Conservation (phyloP, 2,888 invertebrate genomes). For the Mesodorylaimus sp. region DNA sequence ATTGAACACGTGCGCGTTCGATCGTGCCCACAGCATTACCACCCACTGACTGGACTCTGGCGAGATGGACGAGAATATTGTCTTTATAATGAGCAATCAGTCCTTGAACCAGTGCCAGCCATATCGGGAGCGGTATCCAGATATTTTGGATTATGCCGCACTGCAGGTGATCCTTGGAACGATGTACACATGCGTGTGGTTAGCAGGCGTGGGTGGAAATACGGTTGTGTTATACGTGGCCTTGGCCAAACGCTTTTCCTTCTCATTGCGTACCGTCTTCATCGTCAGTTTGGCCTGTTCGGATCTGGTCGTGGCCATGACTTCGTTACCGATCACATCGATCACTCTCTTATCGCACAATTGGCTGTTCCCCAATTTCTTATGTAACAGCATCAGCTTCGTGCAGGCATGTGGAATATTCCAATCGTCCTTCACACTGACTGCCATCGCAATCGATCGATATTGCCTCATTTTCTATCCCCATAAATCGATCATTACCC, state of each 20-base stretch:
- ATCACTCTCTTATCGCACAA: constrained; percentile 22
- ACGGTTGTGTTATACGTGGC: constrained; percentile 15
- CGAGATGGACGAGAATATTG: too few relatives aligned
- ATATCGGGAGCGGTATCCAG: too few relatives aligned
- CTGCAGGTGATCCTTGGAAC: constrained; percentile 18
- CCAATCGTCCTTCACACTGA: constrained; percentile 25
- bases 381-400: constrained; percentile 25
- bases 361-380: constrained; percentile 23
- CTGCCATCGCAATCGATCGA: constrained; percentile 26
- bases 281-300: constrained; percentile 15
- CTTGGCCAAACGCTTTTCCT: constrained; percentile 17
- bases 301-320: constrained; percentile 19
- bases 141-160: constrained; percentile 14
- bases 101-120: too few relatives aligned
- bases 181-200: constrained; percentile 22
- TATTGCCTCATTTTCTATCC: constrained; percentile 22
- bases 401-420: constrained; percentile 27
- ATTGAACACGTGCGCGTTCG: too few relatives aligned
- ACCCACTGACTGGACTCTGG: too few relatives aligned
- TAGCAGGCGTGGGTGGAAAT: constrained; percentile 22
- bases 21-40: too few relatives aligned
- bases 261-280: constrained; percentile 21
- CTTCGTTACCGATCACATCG: constrained; percentile 24
- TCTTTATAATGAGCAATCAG: too few relatives aligned
- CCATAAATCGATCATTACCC: constrained; percentile 16